A percentile compares a stretch with the other conserved stretches of the same genome.
phyloP scores from a whole-genome alignment of 1,140 invertebrate genomes.

The Pseudomyrmex pallidus region DNA sequence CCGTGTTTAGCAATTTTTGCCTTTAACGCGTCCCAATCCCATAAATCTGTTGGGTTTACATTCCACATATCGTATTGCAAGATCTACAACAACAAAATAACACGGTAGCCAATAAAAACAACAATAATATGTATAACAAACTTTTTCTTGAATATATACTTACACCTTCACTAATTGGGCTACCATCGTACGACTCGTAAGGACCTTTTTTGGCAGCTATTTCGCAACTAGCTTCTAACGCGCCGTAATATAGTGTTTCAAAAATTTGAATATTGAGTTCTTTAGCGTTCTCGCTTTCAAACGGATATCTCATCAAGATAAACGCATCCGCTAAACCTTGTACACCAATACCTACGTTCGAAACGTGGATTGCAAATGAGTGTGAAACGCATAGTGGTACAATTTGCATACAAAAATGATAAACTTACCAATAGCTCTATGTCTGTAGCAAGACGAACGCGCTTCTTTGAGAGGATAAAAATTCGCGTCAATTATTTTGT shows the following conservation, averaged over 20 bases:
- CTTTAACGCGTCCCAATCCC: conserved; percentile 95
- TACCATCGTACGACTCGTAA: conserved; percentile 96
- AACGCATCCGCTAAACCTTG: conserved; percentile 99
- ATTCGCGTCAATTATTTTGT: conserved; percentile 99
- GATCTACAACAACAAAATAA: conserved; percentile 85
- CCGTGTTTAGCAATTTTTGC: conserved; percentile 95
- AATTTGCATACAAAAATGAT: neutral
- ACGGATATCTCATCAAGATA: conserved; percentile 96
- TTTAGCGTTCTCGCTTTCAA: conserved; percentile 93
- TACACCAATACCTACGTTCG: conserved; percentile 90
- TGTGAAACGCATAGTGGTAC: neutral
- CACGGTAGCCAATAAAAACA: neutral
- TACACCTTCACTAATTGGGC: conserved; percentile 96
- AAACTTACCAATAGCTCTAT: conserved; percentile 93
- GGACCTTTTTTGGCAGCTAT: conserved; percentile 93
- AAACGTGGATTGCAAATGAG: neutral
- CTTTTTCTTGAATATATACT: conserved; percentile 61
- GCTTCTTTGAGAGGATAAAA: conserved; percentile 97
- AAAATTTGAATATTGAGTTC: conserved; percentile 97
- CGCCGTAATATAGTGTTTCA: conserved; percentile 99
- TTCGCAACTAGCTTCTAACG: conserved; percentile 98
- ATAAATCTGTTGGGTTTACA: conserved; percentile 93
- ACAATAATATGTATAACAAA: neutral
- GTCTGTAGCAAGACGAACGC: conserved; percentile 94
- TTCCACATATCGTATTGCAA: conserved; percentile 99